Evolutionary conservation across 2,888 invertebrate species (phyloP), one percentile per base, ranked within the genome.

Genomic region (Litoditis marina): DNA sequence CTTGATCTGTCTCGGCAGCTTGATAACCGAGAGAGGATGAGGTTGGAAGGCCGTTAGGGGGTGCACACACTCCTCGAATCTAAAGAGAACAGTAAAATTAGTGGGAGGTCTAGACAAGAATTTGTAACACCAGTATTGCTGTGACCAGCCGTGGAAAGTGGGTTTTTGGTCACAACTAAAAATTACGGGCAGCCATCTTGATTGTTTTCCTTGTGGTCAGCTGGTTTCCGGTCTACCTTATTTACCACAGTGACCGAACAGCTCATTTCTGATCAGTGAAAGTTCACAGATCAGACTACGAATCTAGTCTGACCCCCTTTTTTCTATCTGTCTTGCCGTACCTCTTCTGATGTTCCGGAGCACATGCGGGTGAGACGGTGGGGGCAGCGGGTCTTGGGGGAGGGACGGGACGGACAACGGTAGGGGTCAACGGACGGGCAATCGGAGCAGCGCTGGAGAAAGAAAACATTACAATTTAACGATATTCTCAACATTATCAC

Each of bases 11-110:
- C 73, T 57, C 44, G 80, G 80, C 51, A 77, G 67, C 39, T 78
- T 77, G 60, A 80, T 80, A 27, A 80, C 80, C 7, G 78, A 77
- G 28, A 80, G 66, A 28, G 80, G 80, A 62, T 80, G 80, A 1
- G 80, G 80, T 54, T 80, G 78, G 69, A 76, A 81, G 11, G 72
- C 67, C 19, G 79, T 81, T 30, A 80, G 53, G 11, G 79, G 78
- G 34, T 77, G 74, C n/a, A 80, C 79, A 50, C 79, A 79, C 46
- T 70, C 70, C 53, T 76, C 73, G 71, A 76, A 69, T 56, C 69
- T 68, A 34, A 25, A 66, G 19, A 27, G 4, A 3, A n/a, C 30
- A 34, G 19, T n/a, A 31, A 25, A 25, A 16, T 42, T 51, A 47
- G 46, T 50, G 25, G 31, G 5, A 8, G 6, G 11, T 50, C 11